Evolutionary conservation across 2,888 invertebrate species (phyloP).

Genomic region (Ophraella communa): DNA sequence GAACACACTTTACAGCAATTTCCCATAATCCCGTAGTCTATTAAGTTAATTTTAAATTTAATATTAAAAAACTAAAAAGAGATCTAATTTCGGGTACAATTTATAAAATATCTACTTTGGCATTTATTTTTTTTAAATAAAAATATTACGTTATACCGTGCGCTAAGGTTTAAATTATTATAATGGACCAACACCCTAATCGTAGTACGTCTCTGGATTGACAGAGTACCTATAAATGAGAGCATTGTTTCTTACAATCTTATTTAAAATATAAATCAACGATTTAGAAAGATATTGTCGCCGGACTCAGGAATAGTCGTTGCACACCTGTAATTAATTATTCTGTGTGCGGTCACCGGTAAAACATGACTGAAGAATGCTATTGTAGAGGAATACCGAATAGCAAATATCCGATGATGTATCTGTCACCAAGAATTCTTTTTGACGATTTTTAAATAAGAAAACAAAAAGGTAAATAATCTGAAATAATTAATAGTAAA

Average conservation of each 20-base stretch:
- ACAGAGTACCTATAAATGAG: constrained; percentile 20
- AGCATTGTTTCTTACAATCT: constrained; percentile 27
- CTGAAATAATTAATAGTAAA: no score
- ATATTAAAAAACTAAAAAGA: no score
- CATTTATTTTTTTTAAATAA: no score
- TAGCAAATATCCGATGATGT: background rate
- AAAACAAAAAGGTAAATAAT: no score
- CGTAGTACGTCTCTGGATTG: constrained; percentile 1
- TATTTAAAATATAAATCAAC: constrained; percentile 33
- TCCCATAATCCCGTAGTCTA: no score
- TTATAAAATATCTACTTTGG: no score
- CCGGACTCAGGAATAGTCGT: constrained; percentile 20
- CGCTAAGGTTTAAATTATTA: no score
- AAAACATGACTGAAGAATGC: constrained; percentile 29
- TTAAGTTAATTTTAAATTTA: no score
- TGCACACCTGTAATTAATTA: constrained; percentile 28
- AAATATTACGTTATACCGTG: no score
- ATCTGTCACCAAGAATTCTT: background rate
- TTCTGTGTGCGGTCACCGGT: constrained; percentile 29
- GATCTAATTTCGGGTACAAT: no score
- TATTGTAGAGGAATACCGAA: constrained; percentile 16
- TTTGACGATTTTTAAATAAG: background rate
- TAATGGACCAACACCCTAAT: no score
- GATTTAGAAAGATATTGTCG: constrained; percentile 32
- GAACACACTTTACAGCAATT: no score